Evolutionary conservation across 2,888 invertebrate species (phyloP).

Genomic region (Eristalis tenax): DNA sequence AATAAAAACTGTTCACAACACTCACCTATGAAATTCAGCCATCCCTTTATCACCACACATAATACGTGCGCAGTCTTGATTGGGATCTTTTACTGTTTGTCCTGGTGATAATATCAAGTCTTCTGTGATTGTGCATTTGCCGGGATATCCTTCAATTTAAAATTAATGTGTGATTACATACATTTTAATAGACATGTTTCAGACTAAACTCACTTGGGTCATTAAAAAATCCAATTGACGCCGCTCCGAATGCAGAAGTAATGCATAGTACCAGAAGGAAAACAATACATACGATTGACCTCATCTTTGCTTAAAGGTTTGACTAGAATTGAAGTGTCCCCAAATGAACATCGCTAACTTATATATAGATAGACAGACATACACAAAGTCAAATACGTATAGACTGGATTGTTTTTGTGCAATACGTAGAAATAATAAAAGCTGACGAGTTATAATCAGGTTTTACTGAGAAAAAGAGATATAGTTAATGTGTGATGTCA

Average conservation of each 20-base stretch:
- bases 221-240: background rate
- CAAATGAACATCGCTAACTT: no score
- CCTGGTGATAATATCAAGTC: slow-evolving; percentile 69
- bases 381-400: no score
- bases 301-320: background rate
- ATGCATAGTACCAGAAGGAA: background rate
- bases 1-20: background rate
- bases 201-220: background rate
- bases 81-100: slow-evolving; percentile 51
- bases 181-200: background rate
- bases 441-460: no score
- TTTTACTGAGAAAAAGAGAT: no score
- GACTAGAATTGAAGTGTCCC: background rate
- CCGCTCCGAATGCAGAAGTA: background rate
- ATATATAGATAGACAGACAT: no score
- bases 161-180: background rate
- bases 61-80: slow-evolving; percentile 68
- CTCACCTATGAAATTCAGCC: slow-evolving; percentile 72
- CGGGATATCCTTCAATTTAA: slow-evolving; percentile 68
- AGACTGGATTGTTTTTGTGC: no score
- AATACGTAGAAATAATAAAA: no score
- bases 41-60: slow-evolving; percentile 58
- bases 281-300: background rate
- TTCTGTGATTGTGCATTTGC: slow-evolving; percentile 74
- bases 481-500: no score